A percentile compares a stretch with the other conserved stretches of the same genome.
Evolutionary conservation across 1,140 invertebrate species (phyloP).

Genomic region (Anadara kagoshimensis): DNA sequence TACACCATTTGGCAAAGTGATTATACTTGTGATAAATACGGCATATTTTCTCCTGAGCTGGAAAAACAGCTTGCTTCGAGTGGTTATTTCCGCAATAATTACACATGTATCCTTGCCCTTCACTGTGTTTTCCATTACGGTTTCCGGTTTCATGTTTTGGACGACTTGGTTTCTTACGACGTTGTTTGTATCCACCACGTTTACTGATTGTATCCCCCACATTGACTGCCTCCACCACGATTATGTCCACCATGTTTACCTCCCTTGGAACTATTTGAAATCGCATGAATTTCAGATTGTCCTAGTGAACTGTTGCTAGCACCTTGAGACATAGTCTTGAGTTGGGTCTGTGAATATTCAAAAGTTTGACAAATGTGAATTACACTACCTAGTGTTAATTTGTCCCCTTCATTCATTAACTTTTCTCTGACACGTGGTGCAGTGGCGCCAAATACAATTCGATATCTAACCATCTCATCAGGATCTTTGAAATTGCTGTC

Average conservation of each 20-base stretch:
- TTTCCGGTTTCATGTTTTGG: not conserved
- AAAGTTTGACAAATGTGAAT: conserved; percentile 9
- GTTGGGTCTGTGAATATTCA: conserved; percentile 18
- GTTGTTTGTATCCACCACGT: not conserved
- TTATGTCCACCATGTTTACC: not conserved
- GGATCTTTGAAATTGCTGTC: conserved; percentile 15
- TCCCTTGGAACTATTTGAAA: not conserved
- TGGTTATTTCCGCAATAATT: not conserved
- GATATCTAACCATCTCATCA: conserved; percentile 12
- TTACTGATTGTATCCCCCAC: too few species aligned
- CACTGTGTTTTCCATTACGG: too few species aligned
- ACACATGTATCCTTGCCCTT: not conserved
- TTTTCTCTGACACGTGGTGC: conserved; percentile 4
- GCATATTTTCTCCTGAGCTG: conserved; percentile 4
- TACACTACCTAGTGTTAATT: conserved; percentile 17
- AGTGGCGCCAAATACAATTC: conserved; percentile 18
- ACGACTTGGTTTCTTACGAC: too few species aligned
- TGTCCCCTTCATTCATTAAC: conserved; percentile 16
- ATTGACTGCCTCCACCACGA: not conserved
- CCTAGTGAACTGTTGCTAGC: too few species aligned
- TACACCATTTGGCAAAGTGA: conserved; percentile 10
- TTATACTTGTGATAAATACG: not conserved
- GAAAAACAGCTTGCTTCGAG: not conserved
- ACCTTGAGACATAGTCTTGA: conserved; percentile 17
- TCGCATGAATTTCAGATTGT: too few species aligned